These are phyloP conservation scores for Drosophila fulvimacula DNA, from an alignment of 2,888 invertebrate genomes.

Conservation along the genomic window DNA sequence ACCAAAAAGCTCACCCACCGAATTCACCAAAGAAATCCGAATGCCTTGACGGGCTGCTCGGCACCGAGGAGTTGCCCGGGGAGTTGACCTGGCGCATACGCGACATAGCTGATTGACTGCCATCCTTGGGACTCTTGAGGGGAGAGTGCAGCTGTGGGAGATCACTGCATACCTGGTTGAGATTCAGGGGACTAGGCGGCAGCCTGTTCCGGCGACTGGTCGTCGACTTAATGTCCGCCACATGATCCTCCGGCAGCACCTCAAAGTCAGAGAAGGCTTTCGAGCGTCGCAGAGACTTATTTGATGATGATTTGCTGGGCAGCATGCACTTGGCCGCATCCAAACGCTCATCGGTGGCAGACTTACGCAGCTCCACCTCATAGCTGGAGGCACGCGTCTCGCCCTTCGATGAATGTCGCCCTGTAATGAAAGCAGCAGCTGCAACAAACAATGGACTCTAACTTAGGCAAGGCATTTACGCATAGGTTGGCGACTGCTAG, in stretches of 20 bases:
- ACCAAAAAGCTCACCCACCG: slow-evolving; percentile 85
- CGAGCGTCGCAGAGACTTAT: slow-evolving; percentile 76
- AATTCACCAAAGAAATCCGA: slow-evolving; percentile 89
- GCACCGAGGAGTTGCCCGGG: slow-evolving; percentile 87
- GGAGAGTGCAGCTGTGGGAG: slow-evolving; percentile 83
- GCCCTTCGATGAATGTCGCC: slow-evolving; percentile 84
- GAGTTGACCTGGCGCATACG: slow-evolving; percentile 87
- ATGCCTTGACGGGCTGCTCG: slow-evolving; percentile 89
- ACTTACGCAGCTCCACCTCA: slow-evolving; percentile 74
- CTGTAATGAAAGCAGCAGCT: slow-evolving; percentile 44
- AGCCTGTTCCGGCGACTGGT: slow-evolving; percentile 73
- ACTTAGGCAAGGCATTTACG: slow-evolving; percentile 49
- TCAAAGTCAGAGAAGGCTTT: slow-evolving; percentile 83
- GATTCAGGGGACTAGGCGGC: slow-evolving; percentile 83
- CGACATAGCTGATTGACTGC: slow-evolving; percentile 76
- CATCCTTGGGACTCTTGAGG: slow-evolving; percentile 81
- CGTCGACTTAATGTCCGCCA: slow-evolving; percentile 78
- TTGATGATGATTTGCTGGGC: slow-evolving; percentile 75
- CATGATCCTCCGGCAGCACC: slow-evolving; percentile 83
- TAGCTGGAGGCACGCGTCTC: slow-evolving; percentile 73
- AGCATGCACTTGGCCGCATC: slow-evolving; percentile 55
- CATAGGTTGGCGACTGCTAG: slow-evolving; percentile 52
- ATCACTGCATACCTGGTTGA: slow-evolving; percentile 83
- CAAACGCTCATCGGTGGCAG: slow-evolving; percentile 61
- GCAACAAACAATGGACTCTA: not conserved